A percentile compares a stretch with the other conserved stretches of the same genome.
These are phyloP conservation scores for Sesia bembeciformis DNA, from an alignment of 2,888 invertebrate genomes.

Conservation along the genomic window DNA sequence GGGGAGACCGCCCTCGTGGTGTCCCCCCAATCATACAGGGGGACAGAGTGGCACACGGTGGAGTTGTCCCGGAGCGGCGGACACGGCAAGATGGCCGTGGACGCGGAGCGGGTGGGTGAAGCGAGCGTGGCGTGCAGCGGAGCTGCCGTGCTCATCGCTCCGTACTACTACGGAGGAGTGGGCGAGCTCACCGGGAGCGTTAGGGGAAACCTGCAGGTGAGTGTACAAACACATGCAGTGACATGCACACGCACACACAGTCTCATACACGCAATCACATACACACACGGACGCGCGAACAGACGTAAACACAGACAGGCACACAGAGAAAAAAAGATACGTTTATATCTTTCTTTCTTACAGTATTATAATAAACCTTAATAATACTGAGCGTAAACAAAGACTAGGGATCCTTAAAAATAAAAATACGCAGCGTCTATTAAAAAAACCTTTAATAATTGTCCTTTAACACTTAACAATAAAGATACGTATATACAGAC, in stretches of 20 bases:
- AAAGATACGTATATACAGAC: too few relatives aligned
- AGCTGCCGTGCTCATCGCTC: slow-evolving; percentile 77
- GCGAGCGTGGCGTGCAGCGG: slow-evolving; percentile 58
- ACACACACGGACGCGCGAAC: too few relatives aligned
- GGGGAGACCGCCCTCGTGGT: slow-evolving; percentile 74
- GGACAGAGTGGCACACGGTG: slow-evolving; percentile 86
- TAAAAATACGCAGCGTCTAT: too few relatives aligned
- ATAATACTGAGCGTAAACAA: too few relatives aligned
- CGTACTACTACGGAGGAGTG: slow-evolving; percentile 90
- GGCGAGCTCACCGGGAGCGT: slow-evolving; percentile 42
- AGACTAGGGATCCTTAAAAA: too few relatives aligned
- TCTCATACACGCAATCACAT: too few relatives aligned
- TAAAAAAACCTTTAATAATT: too few relatives aligned
- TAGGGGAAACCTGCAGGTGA: slow-evolving; percentile 32
- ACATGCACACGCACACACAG: not conserved
- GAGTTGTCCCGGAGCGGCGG: slow-evolving; percentile 77
- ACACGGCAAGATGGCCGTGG: slow-evolving; percentile 80
- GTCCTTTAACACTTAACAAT: too few relatives aligned
- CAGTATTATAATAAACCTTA: too few relatives aligned
- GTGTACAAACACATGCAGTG: not conserved
- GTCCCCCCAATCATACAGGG: slow-evolving; percentile 76
- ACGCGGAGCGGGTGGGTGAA: slow-evolving; percentile 69
- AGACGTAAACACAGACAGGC: too few relatives aligned
- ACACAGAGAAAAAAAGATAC: too few relatives aligned
- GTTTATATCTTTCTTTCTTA: too few relatives aligned